A percentile compares a stretch with the other conserved stretches of the same genome.
Evolutionary conservation across 2,888 invertebrate genomes (phyloP).

Genomic region (Rhodophaea formosa): DNA sequence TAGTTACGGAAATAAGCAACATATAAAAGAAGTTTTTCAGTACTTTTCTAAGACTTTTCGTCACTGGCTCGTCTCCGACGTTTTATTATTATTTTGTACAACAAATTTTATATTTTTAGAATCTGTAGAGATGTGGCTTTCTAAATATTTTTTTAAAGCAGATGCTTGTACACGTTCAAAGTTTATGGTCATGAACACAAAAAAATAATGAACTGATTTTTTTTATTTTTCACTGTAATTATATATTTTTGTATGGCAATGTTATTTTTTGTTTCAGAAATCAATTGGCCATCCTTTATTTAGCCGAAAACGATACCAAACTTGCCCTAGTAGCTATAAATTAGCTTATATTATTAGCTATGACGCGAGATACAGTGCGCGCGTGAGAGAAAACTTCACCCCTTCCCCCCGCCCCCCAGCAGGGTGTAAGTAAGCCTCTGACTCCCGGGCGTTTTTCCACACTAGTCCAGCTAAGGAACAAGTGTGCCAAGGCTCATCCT

Average conservation of each 20-base stretch:
- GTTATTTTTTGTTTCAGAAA: background rate
- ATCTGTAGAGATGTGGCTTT: background rate
- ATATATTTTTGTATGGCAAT: background rate
- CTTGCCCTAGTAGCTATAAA: background rate
- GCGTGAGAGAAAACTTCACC: background rate
- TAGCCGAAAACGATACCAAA: background rate
- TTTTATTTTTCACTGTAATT: background rate
- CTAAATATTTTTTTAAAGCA: background rate
- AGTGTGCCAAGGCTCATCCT: too few species aligned
- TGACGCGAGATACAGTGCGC: background rate
- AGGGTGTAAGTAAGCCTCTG: background rate
- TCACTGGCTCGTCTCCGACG: background rate
- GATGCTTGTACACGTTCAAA: background rate
- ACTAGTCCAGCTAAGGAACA: too few species aligned
- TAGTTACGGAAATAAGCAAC: background rate
- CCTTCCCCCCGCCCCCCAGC: background rate
- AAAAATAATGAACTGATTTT: background rate
- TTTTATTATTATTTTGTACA: background rate
- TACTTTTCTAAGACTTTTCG: background rate
- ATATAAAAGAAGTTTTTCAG: background rate
- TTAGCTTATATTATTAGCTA: background rate
- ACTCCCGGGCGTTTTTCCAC: too few species aligned
- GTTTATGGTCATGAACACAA: background rate
- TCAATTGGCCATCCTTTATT: background rate
- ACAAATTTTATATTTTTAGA: background rate